Percentiles rank a stretch among this genome's conserved stretches.
phyloP scores from a whole-genome alignment of 1,140 invertebrate species.

The Cydia fagiglandana region DNA sequence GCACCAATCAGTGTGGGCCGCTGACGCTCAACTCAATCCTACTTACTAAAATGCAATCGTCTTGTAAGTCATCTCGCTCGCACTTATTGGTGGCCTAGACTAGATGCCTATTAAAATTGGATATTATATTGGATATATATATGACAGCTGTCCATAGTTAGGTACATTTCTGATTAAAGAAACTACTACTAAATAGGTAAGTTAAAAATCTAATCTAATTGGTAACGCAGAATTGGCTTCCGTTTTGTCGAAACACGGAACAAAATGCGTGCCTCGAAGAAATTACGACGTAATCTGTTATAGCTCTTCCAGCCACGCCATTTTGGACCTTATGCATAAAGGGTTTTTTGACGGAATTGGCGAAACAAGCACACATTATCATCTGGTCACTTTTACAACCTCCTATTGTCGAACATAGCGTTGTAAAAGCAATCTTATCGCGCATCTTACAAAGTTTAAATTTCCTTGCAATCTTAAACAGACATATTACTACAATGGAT shows the following conservation, averaged over 20 bases:
- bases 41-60: no score
- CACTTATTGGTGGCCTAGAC: no score
- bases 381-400: neutral
- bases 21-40: no score
- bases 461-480: neutral
- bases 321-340: neutral
- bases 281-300: conserved; percentile 4
- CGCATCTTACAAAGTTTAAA: neutral
- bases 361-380: neutral
- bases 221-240: neutral
- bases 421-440: neutral
- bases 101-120: no score
- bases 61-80: no score
- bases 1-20: no score
- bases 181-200: no score
- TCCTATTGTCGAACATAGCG: neutral
- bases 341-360: neutral
- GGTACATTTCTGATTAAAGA: no score
- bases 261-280: neutral
- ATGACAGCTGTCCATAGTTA: no score
- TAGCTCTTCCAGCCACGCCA: neutral
- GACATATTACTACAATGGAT: neutral
- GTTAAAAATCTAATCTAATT: no score
- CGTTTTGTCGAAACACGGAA: neutral
- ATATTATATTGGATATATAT: no score